Base-by-base conservation (phyloP, 2,888 invertebrate species). In the Crematogaster levior region DNA sequence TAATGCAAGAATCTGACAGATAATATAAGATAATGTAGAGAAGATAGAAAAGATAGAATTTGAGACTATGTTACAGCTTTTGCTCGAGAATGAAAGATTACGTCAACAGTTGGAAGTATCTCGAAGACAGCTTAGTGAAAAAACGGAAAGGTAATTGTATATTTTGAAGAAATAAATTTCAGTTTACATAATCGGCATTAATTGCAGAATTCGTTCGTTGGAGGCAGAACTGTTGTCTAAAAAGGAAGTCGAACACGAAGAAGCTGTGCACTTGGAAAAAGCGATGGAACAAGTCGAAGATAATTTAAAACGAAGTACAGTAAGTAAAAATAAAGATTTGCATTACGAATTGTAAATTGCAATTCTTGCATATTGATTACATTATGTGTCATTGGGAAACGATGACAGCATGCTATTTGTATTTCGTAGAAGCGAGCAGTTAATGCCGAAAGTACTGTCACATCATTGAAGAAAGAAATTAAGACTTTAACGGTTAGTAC, bases 391-490 rank as follows among this genome's bases (percentile, higher is more conserved):
- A 21, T 68, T 51, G 68, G 4, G 4, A 68, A 68, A 68, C 30
- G 34, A 43, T 18, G 37, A 72, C 15, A 70, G 18, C 27, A 15
- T 18, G 10, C 27, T 34, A 43, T 68, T 74, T 66, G 3, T 58
- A 18, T 83, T 84, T 95, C 95, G 34, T 94, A 97, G 97, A 95
- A 95, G 91, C 95, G 96, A 93, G 96, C 96, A 1, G 94, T 95
- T 12, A 96, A 95, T 83, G 96, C 96, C 2, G 97, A 97, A 93
- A 95, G 94, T 87, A 96, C 95, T 58, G 95, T 97, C 75, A 94
- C 95, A 4, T 96, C 96, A 91, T 95, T 97, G 87, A 97, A 96
- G 91, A 96, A 96, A 90, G 96, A 98, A 95, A 96, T 97, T 58
- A 96, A 96, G 93, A 95, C 95, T 90, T 95, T 97, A 90, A 96